phyloP scores from a whole-genome alignment of 2,888 invertebrate genomes.

The Geophilus truncorum region DNA sequence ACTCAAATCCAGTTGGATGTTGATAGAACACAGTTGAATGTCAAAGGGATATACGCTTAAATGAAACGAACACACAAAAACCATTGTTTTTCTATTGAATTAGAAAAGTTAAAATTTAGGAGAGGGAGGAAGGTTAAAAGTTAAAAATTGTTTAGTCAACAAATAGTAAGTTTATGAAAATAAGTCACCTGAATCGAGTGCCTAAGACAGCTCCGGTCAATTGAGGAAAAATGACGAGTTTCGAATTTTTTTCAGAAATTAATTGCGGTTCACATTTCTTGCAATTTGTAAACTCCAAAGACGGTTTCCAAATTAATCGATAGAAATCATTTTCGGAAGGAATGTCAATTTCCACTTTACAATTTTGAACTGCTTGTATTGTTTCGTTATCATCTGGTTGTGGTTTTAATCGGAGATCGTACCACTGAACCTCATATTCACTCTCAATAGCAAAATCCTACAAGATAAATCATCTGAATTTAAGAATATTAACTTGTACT shows the following conservation, averaged over 20 bases:
- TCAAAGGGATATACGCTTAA: background rate
- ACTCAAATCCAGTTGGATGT: background rate
- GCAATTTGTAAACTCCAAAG: background rate
- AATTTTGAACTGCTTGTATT: no score
- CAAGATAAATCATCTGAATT: no score
- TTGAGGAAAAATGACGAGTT: background rate
- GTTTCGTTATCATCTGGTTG: no score
- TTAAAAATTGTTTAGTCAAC: background rate
- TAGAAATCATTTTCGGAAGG: no score
- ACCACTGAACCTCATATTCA: background rate
- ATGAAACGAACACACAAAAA: background rate
- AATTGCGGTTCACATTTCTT: background rate
- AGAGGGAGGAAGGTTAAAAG: no score
- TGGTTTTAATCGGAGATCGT: background rate
- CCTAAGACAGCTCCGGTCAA: no score
- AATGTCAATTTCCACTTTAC: no score
- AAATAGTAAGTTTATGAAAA: background rate
- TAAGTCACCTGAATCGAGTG: background rate
- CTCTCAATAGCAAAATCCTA: background rate
- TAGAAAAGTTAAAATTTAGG: no score
- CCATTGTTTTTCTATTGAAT: constrained; percentile 6
- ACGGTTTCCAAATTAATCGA: background rate
- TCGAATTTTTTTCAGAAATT: background rate
- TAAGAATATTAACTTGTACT: no score
- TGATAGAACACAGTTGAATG: background rate